Evolutionary conservation across 2,113 vertebrate genomes (phyloP).

Genomic region (Hippocampus comes): DNA sequence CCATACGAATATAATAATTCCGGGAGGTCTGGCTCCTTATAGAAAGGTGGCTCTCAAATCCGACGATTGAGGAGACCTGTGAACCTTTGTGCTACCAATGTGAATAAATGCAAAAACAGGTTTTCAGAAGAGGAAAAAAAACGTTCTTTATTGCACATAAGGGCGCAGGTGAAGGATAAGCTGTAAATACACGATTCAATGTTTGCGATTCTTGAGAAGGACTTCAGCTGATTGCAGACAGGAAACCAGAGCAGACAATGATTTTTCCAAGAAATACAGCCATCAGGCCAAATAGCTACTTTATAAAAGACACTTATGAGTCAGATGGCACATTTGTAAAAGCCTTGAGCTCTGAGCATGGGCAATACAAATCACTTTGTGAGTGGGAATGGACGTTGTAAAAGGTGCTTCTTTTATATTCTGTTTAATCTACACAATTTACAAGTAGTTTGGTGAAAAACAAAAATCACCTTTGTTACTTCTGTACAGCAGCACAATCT

Average conservation of each 20-base stretch:
- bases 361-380: background rate
- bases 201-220: background rate
- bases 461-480: background rate
- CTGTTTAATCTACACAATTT: background rate
- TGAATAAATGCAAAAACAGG: no score
- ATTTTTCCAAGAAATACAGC: background rate
- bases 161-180: background rate
- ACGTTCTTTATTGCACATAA: no score
- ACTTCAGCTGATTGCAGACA: background rate
- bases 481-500: background rate
- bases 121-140: background rate
- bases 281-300: background rate
- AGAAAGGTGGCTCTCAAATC: no score
- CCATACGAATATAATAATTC: no score
- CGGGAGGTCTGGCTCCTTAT: no score
- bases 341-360: background rate
- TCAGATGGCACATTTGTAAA: background rate
- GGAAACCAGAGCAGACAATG: background rate
- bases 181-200: background rate
- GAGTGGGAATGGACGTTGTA: background rate
- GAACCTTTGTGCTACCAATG: no score
- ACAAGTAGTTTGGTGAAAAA: background rate
- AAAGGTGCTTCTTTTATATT: background rate
- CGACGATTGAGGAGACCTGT: no score
- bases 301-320: background rate